Evolutionary conservation across 2,797 vertebrate species (phyloP), one percentile per base, ranked within the genome.

Genomic region (Halcyon smyrnensis): DNA sequence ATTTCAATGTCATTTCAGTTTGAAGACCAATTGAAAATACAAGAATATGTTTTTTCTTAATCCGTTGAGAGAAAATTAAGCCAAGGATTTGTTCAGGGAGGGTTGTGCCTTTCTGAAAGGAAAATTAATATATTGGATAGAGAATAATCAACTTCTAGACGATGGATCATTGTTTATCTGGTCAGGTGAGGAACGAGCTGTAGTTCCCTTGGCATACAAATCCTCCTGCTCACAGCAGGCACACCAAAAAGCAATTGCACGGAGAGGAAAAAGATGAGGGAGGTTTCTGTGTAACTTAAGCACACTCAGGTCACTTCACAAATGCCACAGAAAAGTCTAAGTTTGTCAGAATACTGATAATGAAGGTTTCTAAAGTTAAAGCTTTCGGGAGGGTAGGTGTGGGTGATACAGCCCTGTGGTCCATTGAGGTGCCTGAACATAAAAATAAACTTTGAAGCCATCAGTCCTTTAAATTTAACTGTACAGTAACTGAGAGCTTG

Each of bases 401-500:
- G 7, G 24, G 28, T 78, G 67, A 82, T 68, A 56, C 51, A 93
- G 69, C 28, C n/a, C 25, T 50, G 25, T 65, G 74, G 59, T 89
- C 65, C 39, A 10, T 77, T 89, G 32, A 83, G 46, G 75, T 62
- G 43, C 48, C 51, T 91, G 57, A 77, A 86, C 20, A 65, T 62
- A 79, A 24, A 91, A 95, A 91, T 88, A 64, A 89, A 94, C 84
- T 63, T 88, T 62, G 56, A 93, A 89, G 45, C 54, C 87, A 80
- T 59, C 57, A 5, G 2, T 59, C 41, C 94, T 95, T 92, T 85
- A 74, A 93, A 93, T 65, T 84, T 71, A 92, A 41, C 76, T 77
- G 34, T 71, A 54, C 48, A 74, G 94, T 91, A 90, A 84, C 67
- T 50, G 65, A 95, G 81, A 84, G 36, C 59, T 84, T 71, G 56